Evolutionary conservation across 2,888 invertebrate genomes (phyloP).

Genomic region (Tanypteryx hageni): DNA sequence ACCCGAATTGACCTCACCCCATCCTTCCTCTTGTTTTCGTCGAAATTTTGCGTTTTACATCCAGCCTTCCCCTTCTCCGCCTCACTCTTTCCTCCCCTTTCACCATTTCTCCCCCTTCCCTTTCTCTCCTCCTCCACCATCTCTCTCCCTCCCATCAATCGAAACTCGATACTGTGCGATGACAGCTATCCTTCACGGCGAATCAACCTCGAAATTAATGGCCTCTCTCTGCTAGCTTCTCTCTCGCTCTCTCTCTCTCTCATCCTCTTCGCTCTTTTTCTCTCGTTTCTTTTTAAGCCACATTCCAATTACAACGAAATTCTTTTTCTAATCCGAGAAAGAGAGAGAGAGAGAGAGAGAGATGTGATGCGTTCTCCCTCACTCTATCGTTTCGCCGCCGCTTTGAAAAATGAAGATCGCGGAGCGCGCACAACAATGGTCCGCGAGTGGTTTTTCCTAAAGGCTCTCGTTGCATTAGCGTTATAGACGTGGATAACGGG

Average conservation of each 20-base stretch:
- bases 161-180: not conserved
- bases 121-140: too few species aligned
- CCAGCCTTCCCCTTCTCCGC: too few species aligned
- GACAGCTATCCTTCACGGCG: constrained; percentile 3
- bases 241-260: not conserved
- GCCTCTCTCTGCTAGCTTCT: too few species aligned
- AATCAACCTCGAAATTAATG: constrained; percentile 14
- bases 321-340: not conserved
- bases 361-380: too few species aligned
- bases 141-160: not conserved
- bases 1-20: too few species aligned
- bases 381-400: too few species aligned
- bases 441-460: not conserved
- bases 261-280: not conserved
- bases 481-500: not conserved
- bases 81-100: too few species aligned
- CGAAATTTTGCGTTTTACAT: too few species aligned
- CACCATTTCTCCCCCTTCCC: too few species aligned
- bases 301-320: not conserved
- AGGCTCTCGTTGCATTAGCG: not conserved
- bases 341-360: not conserved
- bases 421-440: not conserved
- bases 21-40: too few species aligned
- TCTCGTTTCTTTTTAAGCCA: not conserved
- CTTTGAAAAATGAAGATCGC: constrained; percentile 6